Percentiles rank a stretch among this genome's conserved stretches.
Conservation (phyloP, 2,888 invertebrate genomes). For the Epistrophe eligans region DNA sequence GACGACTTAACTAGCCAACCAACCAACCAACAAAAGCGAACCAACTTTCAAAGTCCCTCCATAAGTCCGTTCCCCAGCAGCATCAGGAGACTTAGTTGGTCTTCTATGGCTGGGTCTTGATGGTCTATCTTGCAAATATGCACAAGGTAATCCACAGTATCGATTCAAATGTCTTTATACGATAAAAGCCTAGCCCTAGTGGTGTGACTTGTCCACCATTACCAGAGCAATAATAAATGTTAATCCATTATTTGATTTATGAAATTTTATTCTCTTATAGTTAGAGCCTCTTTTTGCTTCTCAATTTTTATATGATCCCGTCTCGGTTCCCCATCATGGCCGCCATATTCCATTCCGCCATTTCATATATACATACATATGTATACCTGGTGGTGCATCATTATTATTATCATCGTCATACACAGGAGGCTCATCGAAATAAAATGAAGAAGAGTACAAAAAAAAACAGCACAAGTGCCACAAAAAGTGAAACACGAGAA, state of each 20-base stretch:
- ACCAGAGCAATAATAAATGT: constrained; percentile 77
- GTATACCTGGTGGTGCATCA: not conserved
- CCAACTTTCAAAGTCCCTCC: constrained; percentile 1
- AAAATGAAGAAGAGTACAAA: constrained; percentile 15
- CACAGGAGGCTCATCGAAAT: constrained; percentile 33
- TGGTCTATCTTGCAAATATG: constrained; percentile 51
- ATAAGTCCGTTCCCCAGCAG: no score
- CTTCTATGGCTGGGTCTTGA: not conserved
- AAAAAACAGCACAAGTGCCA: constrained; percentile 64
- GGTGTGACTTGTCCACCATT: constrained; percentile 76
- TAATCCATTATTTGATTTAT: constrained; percentile 77
- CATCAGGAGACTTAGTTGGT: not conserved
- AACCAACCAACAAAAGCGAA: constrained; percentile 13
- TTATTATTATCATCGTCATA: constrained; percentile 13
- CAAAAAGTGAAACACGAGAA: constrained; percentile 75
- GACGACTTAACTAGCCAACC: constrained; percentile 73
- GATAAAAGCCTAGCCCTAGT: constrained; percentile 71
- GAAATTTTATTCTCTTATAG: constrained; percentile 75
- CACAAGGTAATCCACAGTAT: constrained; percentile 42
- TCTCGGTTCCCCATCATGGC: constrained; percentile 12
- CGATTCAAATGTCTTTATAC: constrained; percentile 72
- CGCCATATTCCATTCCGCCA: constrained; percentile 13
- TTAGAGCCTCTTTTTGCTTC: constrained; percentile 2
- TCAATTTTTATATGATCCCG: constrained; percentile 51
- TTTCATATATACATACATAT: not conserved